phyloP scores from a whole-genome alignment of 2,888 invertebrate genomes.

The Crepidodera aurea region DNA sequence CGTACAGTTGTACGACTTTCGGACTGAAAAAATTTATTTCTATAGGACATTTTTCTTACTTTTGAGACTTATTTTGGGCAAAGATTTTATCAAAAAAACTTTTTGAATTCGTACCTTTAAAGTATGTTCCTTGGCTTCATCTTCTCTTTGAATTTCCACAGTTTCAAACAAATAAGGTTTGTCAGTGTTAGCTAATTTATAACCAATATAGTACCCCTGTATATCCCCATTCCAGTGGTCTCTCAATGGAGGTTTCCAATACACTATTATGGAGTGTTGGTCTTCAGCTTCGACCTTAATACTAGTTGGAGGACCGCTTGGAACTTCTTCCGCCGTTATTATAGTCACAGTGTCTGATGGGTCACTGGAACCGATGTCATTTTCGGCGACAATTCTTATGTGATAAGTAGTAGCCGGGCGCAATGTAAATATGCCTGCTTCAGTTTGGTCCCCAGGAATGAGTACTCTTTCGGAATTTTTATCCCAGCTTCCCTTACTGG shows the following conservation, averaged over 20 bases:
- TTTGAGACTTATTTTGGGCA: no score
- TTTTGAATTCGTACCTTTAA: slow-evolving; percentile 62
- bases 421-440: slow-evolving; percentile 88
- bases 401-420: slow-evolving; percentile 93
- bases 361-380: slow-evolving; percentile 91
- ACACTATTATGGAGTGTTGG: slow-evolving; percentile 85
- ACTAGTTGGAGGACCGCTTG: slow-evolving; percentile 81
- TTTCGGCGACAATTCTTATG: slow-evolving; percentile 91
- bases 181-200: slow-evolving; percentile 83
- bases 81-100: neutral
- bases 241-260: slow-evolving; percentile 89
- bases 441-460: slow-evolving; percentile 88
- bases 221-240: slow-evolving; percentile 95
- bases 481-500: slow-evolving; percentile 83
- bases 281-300: slow-evolving; percentile 87
- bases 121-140: slow-evolving; percentile 90
- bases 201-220: slow-evolving; percentile 89
- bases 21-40: no score
- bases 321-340: slow-evolving; percentile 90
- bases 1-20: no score
- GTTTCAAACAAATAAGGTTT: slow-evolving; percentile 91
- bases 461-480: slow-evolving; percentile 86
- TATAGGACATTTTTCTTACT: no score
- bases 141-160: slow-evolving; percentile 90
- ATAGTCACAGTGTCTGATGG: slow-evolving; percentile 93